A percentile compares a stretch with the other conserved stretches of the same genome.
phyloP scores from a whole-genome alignment of 2,888 invertebrate genomes.

The Epistrophe eligans region DNA sequence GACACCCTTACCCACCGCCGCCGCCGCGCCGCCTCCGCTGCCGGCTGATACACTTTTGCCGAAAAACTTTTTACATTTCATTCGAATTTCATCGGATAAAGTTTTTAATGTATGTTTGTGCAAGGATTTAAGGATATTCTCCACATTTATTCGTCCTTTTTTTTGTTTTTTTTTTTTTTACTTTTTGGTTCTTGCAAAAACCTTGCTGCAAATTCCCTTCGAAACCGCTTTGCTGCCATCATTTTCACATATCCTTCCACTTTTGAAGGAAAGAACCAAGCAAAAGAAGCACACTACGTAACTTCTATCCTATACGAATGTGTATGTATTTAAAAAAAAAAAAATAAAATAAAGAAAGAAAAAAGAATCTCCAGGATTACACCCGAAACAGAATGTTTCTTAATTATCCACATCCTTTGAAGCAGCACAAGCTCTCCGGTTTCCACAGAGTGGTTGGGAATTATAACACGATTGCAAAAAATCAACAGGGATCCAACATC shows the following conservation, averaged over 20 bases:
- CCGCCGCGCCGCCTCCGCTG: neutral
- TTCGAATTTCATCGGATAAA: slow-evolving; percentile 58
- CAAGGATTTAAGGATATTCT: slow-evolving; percentile 52
- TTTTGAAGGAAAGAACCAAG: slow-evolving; percentile 16
- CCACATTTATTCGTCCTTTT: slow-evolving; percentile 5
- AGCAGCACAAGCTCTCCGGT: neutral
- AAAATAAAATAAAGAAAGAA: neutral
- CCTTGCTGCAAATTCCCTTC: slow-evolving; percentile 32
- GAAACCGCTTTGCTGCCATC: slow-evolving; percentile 29
- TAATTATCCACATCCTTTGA: slow-evolving; percentile 63
- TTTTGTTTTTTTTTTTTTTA: neutral
- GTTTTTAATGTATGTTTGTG: slow-evolving; percentile 49
- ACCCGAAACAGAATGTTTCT: slow-evolving; percentile 63
- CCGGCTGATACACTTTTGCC: slow-evolving; percentile 16
- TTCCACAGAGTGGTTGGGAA: slow-evolving; percentile 7
- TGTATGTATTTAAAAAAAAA: neutral
- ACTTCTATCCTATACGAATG: too few relatives aligned
- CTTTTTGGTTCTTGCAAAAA: slow-evolving; percentile 3
- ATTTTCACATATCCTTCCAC: slow-evolving; percentile 42
- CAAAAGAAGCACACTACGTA: neutral
- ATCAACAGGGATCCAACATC: slow-evolving; percentile 51
- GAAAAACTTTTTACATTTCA: slow-evolving; percentile 52
- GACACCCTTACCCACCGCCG: neutral
- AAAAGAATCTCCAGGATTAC: slow-evolving; percentile 49
- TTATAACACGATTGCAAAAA: slow-evolving; percentile 53